Evolutionary conservation across 2,797 vertebrate species (phyloP).

Genomic region (Pseudochirops cupreus): DNA sequence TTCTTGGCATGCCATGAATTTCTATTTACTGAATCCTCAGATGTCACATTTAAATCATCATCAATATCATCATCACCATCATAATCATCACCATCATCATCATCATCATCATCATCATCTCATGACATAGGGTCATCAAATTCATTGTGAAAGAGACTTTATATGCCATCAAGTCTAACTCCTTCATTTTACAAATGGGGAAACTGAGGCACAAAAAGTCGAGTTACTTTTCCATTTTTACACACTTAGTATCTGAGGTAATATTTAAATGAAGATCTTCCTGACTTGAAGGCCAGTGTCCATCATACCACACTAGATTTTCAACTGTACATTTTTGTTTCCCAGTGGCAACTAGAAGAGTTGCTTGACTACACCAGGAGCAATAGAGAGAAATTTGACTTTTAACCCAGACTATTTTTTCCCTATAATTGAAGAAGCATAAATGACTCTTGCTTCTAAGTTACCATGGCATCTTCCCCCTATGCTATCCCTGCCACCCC

Average conservation of each 20-base stretch:
- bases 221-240: background rate
- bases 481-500: background rate
- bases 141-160: background rate
- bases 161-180: background rate
- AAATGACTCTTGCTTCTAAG: background rate
- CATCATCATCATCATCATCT: background rate
- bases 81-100: background rate
- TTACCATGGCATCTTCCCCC: background rate
- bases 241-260: background rate
- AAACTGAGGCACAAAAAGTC: background rate
- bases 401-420: background rate
- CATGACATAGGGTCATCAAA: background rate
- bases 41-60: background rate
- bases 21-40: background rate
- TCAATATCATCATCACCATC: background rate
- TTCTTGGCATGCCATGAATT: background rate
- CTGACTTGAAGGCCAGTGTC: background rate
- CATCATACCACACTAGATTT: background rate
- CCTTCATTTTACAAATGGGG: background rate
- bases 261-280: background rate
- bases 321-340: background rate
- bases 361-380: background rate
- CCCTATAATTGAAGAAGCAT: background rate
- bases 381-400: background rate
- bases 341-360: background rate